phyloP scores from a whole-genome alignment of 2,888 invertebrate genomes.

The Onchidella celtica region DNA sequence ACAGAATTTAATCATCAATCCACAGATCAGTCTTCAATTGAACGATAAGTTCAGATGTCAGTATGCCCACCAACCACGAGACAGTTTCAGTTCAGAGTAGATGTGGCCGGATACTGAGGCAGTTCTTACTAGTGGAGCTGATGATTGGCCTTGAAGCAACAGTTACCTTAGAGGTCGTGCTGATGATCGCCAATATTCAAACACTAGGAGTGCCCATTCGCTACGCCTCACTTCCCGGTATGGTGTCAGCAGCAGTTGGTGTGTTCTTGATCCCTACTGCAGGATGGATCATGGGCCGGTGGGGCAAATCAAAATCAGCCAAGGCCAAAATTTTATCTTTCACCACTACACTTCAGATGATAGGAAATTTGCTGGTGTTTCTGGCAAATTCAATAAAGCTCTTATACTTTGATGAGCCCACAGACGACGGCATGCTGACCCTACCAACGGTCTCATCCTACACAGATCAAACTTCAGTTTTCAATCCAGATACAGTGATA shows the following conservation, averaged over 20 bases:
- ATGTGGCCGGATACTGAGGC: no score
- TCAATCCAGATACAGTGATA: no score
- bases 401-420: background rate
- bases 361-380: slow-evolving; percentile 12
- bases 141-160: slow-evolving; percentile 24
- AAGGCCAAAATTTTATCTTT: slow-evolving; percentile 27
- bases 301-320: slow-evolving; percentile 29
- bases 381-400: slow-evolving; percentile 28
- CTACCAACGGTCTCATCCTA: no score
- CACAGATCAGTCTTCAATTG: no score
- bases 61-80: no score
- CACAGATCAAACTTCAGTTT: no score
- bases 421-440: no score
- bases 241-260: slow-evolving; percentile 42
- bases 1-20: no score
- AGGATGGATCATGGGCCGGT: slow-evolving; percentile 26
- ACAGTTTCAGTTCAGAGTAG: no score
- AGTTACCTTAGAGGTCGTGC: slow-evolving; percentile 31
- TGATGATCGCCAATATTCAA: slow-evolving; percentile 43
- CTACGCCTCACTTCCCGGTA: slow-evolving; percentile 40
- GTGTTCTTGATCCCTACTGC: slow-evolving; percentile 28
- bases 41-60: no score
- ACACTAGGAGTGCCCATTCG: slow-evolving; percentile 35
- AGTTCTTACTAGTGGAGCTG: background rate
- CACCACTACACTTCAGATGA: slow-evolving; percentile 3